phyloP scores from a whole-genome alignment of 23 tunicate genomes.

The Phallusia fumigata region DNA sequence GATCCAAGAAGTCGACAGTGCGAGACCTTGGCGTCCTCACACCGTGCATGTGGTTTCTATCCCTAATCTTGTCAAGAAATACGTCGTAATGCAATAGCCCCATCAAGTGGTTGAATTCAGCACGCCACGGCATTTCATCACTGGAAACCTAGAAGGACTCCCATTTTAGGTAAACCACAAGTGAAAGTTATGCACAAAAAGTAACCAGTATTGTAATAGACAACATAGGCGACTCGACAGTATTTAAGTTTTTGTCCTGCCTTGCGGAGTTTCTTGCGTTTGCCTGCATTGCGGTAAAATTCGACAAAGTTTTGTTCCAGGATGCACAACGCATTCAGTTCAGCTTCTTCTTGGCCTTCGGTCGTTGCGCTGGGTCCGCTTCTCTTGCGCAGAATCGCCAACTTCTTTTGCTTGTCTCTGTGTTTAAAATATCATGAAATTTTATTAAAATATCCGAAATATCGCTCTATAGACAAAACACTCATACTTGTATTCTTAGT shows the following conservation, averaged over 20 bases:
- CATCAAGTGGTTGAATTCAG: conserved; percentile 73
- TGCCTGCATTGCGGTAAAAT: conserved; percentile 28
- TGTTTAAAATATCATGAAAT: too few species aligned
- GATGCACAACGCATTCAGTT: conserved; percentile 35
- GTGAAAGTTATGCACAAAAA: background rate
- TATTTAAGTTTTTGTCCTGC: background rate
- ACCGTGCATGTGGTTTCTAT: conserved; percentile 32
- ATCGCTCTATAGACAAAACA: too few species aligned
- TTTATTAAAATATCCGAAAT: too few species aligned
- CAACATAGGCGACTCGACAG: too few species aligned
- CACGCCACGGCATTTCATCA: conserved; percentile 72
- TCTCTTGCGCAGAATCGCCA: conserved; percentile 21
- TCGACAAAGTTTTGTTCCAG: conserved; percentile 28
- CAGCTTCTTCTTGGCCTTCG: conserved; percentile 73
- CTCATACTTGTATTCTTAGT: too few species aligned
- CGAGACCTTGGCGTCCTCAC: conserved; percentile 11
- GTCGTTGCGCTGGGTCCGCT: conserved; percentile 22
- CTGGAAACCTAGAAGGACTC: conserved; percentile 17
- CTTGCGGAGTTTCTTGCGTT: conserved; percentile 58
- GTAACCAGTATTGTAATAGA: background rate
- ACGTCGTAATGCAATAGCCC: conserved; percentile 69
- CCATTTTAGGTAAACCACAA: background rate
- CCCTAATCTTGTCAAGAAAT: conserved; percentile 52
- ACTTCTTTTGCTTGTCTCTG: conserved; percentile 50
- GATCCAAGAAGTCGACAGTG: conserved; percentile 46